phyloP scores from a whole-genome alignment of 1,140 invertebrate genomes.

The Pseudachorutes palmiensis region DNA sequence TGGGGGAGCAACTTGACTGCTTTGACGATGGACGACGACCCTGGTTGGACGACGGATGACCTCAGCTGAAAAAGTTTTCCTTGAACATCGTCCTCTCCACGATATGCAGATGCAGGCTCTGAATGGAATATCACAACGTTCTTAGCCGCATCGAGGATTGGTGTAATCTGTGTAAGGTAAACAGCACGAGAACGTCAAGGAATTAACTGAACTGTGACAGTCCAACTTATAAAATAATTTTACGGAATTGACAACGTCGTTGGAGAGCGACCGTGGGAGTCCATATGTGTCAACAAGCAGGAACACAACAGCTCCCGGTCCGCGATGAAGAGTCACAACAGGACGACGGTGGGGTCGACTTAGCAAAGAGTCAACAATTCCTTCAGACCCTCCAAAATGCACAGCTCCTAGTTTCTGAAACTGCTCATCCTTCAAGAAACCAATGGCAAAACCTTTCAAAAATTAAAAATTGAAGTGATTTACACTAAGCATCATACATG shows the following conservation, averaged over 20 bases:
- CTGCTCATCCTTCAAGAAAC: not conserved
- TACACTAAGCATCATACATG: too few relatives aligned
- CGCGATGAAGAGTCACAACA: not conserved
- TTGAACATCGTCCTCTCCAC: not conserved
- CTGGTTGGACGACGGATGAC: not conserved
- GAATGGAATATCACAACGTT: not conserved
- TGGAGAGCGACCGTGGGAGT: not conserved
- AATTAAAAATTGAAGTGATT: not conserved
- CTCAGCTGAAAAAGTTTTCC: not conserved
- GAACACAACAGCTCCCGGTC: not conserved
- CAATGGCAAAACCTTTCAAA: not conserved
- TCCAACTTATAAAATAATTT: not conserved
- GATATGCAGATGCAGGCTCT: not conserved
- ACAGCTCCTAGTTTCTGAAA: not conserved
- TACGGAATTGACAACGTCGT: not conserved
- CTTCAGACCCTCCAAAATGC: not conserved
- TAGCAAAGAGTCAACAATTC: constrained; percentile 1
- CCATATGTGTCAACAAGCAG: not conserved
- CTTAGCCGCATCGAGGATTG: not conserved
- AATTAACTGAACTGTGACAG: not conserved
- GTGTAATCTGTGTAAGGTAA: not conserved
- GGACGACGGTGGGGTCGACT: not conserved
- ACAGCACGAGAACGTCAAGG: not conserved
- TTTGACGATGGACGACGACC: not conserved
- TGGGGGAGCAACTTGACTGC: not conserved